A percentile compares a stretch with the other conserved stretches of the same genome.
phyloP scores from a whole-genome alignment of 2,113 vertebrate species.

The Pterocles orientalis region DNA sequence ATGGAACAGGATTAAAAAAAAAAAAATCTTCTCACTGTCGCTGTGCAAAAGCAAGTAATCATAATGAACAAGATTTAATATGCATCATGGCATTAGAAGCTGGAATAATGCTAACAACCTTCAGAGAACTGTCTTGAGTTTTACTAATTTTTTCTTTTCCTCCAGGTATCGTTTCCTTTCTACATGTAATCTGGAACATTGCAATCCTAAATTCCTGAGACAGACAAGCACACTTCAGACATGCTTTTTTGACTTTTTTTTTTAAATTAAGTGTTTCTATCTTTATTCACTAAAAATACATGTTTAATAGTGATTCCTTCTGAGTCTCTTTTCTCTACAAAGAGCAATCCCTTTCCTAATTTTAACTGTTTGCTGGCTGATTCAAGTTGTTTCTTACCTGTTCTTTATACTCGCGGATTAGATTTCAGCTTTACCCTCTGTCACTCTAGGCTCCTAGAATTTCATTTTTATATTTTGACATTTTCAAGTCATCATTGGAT shows the following conservation, averaged over 20 bases:
- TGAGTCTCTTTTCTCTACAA: not conserved
- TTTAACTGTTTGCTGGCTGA: not conserved
- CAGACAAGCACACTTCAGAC: not conserved
- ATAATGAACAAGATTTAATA: constrained; percentile 60
- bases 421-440: not conserved
- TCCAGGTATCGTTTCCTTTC: not conserved
- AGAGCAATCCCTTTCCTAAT: not conserved
- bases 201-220: not conserved
- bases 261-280: not conserved
- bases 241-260: not conserved
- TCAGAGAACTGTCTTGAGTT: not conserved
- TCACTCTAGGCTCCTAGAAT: not conserved
- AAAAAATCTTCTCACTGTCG: not conserved
- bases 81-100: constrained; percentile 12
- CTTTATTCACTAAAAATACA: not conserved
- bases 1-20: constrained; percentile 41
- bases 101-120: constrained; percentile 25
- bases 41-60: constrained; percentile 26
- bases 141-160: not conserved
- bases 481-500: not conserved
- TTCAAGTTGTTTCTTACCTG: not conserved
- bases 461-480: not conserved
- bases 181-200: not conserved
- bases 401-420: not conserved
- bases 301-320: not conserved